Percentiles rank a stretch among this genome's conserved stretches.
phyloP scores from a whole-genome alignment of 1,140 invertebrate species.

The Drosophila cardini region DNA sequence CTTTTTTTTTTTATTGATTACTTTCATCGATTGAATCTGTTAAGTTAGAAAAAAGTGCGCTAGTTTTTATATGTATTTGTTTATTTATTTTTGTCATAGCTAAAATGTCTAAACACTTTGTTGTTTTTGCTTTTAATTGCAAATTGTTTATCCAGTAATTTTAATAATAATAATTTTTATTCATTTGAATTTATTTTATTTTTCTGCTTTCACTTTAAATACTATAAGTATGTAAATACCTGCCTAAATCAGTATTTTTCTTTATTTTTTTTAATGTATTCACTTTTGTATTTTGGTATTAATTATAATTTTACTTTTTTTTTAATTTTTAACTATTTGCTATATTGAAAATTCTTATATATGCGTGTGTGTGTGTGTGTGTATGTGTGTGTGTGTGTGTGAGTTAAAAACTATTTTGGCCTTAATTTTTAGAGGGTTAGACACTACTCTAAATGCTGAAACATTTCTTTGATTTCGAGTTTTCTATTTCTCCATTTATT shows the following conservation, averaged over 20 bases:
- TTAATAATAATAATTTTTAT: constrained; percentile 33
- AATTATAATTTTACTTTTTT: constrained; percentile 2
- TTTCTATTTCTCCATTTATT: constrained; percentile 3
- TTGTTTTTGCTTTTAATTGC: constrained; percentile 34
- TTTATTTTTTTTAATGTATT: constrained; percentile 33
- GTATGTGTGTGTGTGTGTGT: constrained; percentile 10
- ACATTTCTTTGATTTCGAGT: constrained; percentile 37
- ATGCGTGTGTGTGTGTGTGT: neutral
- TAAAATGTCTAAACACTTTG: constrained; percentile 4
- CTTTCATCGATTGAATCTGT: constrained; percentile 43
- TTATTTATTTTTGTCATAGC: constrained; percentile 29
- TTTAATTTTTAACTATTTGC: constrained; percentile 23
- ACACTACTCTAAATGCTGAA: constrained; percentile 63
- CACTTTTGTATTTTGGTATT: constrained; percentile 43
- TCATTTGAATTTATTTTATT: constrained; percentile 13
- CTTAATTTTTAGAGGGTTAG: constrained; percentile 63
- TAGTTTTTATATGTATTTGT: constrained; percentile 32
- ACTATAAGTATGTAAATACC: constrained; percentile 71
- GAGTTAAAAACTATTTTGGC: constrained; percentile 78
- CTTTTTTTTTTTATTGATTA: constrained; percentile 20
- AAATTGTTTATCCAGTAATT: constrained; percentile 32
- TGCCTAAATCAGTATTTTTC: constrained; percentile 49
- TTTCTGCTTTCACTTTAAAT: constrained; percentile 54
- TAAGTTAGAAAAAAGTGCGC: constrained; percentile 70
- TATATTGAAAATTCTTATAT: constrained; percentile 44